Percentiles rank a stretch among this genome's conserved stretches.
Evolutionary conservation across 2,888 invertebrate species (phyloP).

Genomic region (Tribolium freemani): DNA sequence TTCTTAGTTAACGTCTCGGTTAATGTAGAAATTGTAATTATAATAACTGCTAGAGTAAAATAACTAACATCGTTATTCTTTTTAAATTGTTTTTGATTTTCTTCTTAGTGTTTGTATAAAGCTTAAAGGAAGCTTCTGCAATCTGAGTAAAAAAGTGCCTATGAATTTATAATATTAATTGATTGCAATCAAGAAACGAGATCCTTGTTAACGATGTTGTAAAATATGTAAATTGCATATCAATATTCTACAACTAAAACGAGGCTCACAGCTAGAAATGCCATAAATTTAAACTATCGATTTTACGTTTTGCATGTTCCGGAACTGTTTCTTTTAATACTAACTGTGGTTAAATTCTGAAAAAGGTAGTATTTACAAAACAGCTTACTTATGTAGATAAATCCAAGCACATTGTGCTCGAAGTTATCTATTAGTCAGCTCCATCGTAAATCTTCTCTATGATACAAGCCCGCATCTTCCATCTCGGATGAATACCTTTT

Average conservation of each 20-base stretch:
- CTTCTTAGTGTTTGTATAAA: background rate
- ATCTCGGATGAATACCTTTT: background rate
- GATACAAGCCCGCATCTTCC: background rate
- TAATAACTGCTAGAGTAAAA: too few relatives aligned
- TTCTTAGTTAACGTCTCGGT: too few relatives aligned
- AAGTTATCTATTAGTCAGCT: background rate
- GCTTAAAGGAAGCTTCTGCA: background rate
- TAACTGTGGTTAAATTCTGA: background rate
- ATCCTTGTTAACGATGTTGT: background rate
- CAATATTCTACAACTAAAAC: background rate
- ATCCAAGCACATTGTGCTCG: background rate
- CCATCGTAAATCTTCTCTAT: background rate
- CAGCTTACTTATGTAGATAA: background rate
- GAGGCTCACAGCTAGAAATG: background rate
- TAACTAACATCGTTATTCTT: too few relatives aligned
- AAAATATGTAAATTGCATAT: background rate
- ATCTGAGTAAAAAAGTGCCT: background rate
- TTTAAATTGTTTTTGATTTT: too few relatives aligned
- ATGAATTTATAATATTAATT: background rate
- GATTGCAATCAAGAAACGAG: background rate
- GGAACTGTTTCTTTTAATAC: background rate
- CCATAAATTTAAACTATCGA: background rate
- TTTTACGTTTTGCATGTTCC: background rate
- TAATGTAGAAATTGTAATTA: too few relatives aligned
- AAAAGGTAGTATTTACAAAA: background rate